Evolutionary conservation across 1,140 invertebrate genomes (phyloP).

Genomic region (Ceratina japonica): DNA sequence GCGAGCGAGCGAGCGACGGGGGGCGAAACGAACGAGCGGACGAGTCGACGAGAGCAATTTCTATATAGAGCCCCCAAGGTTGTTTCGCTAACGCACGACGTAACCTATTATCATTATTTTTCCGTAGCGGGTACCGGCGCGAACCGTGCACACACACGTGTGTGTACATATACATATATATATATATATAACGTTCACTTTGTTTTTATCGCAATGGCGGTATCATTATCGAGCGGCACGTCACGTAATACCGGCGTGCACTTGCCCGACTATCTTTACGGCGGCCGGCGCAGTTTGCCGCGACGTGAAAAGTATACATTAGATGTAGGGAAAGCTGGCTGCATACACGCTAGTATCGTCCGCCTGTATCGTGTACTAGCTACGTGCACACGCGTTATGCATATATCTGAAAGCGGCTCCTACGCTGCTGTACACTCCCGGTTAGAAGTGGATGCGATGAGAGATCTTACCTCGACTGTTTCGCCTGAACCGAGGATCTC

Average conservation of each 20-base stretch:
- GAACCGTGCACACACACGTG: not conserved
- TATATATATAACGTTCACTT: constrained; percentile 51
- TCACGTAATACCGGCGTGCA: constrained; percentile 63
- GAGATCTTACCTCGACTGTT: no score
- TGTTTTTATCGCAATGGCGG: constrained; percentile 58
- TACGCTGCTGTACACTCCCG: no score
- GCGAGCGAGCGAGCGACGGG: constrained; percentile 9
- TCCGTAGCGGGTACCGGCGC: constrained; percentile 17
- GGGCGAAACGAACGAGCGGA: constrained; percentile 27
- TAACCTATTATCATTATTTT: constrained; percentile 65
- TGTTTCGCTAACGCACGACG: constrained; percentile 56
- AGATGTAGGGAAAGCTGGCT: constrained; percentile 53
- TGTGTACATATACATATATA: constrained; percentile 24
- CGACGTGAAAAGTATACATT: constrained; percentile 71
- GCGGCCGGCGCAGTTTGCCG: constrained; percentile 58
- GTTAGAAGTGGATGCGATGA: no score
- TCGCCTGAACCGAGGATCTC: no score
- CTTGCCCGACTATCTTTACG: constrained; percentile 62
- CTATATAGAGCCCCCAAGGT: constrained; percentile 10
- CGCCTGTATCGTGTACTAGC: constrained; percentile 14
- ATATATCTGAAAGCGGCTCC: constrained; percentile 7
- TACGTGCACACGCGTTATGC: constrained; percentile 33
- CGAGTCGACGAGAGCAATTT: constrained; percentile 30
- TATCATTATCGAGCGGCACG: constrained; percentile 65
- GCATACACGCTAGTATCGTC: constrained; percentile 36